Percentiles rank a stretch among this genome's conserved stretches.
These are phyloP conservation scores for Chlorospingus semifuscus DNA, from an alignment of 2,797 vertebrate genomes.

Conservation along the genomic window DNA sequence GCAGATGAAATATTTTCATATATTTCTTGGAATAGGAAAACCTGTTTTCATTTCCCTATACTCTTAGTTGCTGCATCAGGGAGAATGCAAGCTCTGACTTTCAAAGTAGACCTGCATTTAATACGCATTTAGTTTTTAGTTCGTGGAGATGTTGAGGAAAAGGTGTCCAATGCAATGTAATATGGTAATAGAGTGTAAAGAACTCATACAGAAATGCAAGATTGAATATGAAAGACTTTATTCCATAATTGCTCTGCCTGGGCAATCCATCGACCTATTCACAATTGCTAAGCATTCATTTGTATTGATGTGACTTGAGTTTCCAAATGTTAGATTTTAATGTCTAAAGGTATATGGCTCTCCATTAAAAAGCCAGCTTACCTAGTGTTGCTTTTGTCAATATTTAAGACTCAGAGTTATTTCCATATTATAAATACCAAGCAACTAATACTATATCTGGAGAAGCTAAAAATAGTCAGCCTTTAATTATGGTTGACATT, in stretches of 20 bases:
- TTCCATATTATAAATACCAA: neutral
- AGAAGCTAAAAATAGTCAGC: neutral
- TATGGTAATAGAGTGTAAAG: neutral
- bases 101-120: neutral
- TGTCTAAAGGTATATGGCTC: neutral
- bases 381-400: neutral
- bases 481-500: neutral
- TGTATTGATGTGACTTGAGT: neutral
- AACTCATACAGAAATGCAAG: neutral
- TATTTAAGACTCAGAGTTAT: neutral
- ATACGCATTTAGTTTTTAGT: neutral
- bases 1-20: neutral
- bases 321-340: neutral
- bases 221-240: neutral
- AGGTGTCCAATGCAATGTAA: neutral
- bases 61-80: neutral
- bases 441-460: neutral
- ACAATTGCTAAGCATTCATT: neutral
- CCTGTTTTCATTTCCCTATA: neutral
- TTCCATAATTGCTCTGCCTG: neutral
- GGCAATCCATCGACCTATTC: accelerated
- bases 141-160: neutral
- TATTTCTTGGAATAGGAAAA: neutral
- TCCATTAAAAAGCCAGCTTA: neutral
- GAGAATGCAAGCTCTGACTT: accelerated